Percentiles rank a stretch among this genome's conserved stretches.
Conservation (phyloP, 2,888 invertebrate species). For the Meteorus cinctellus region DNA sequence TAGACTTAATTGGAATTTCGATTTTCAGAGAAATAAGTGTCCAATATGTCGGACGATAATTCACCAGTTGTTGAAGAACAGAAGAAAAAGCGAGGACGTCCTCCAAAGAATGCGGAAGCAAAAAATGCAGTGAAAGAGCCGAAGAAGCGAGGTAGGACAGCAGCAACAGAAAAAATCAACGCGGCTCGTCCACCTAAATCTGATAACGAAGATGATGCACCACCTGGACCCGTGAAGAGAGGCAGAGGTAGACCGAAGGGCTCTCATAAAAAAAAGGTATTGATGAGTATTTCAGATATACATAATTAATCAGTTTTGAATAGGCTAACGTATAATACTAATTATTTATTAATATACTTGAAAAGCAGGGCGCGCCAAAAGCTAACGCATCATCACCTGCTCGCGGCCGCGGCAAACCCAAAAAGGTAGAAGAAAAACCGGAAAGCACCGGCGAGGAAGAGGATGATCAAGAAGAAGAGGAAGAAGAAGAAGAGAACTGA, state of each 20-base stretch:
- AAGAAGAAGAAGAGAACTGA: conserved; percentile 71
- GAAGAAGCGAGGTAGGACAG: conserved; percentile 69
- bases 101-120: conserved; percentile 63
- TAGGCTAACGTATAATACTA: background rate
- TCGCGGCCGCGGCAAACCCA: conserved; percentile 69
- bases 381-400: conserved; percentile 60
- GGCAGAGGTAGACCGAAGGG: conserved; percentile 71
- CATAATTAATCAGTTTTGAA: conserved; percentile 3
- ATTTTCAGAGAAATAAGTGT: conserved; percentile 47
- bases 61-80: conserved; percentile 70
- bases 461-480: conserved; percentile 71
- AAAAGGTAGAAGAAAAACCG: conserved; percentile 71
- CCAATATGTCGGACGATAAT: conserved; percentile 71
- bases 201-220: conserved; percentile 69
- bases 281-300: background rate
- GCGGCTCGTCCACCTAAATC: conserved; percentile 64
- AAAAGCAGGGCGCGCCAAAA: conserved; percentile 59
- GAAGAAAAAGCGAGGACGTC: conserved; percentile 72
- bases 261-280: conserved; percentile 71
- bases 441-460: conserved; percentile 71
- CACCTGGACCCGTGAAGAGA: conserved; percentile 68
- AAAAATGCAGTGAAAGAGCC: conserved; percentile 68
- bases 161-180: conserved; percentile 67
- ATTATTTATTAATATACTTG: conserved; percentile 4
- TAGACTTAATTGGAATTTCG: background rate